A percentile compares a stretch with the other conserved stretches of the same genome.
These are phyloP conservation scores for Gnathonemus longibarbis DNA, from an alignment of 2,113 vertebrate genomes.

Conservation along the genomic window DNA sequence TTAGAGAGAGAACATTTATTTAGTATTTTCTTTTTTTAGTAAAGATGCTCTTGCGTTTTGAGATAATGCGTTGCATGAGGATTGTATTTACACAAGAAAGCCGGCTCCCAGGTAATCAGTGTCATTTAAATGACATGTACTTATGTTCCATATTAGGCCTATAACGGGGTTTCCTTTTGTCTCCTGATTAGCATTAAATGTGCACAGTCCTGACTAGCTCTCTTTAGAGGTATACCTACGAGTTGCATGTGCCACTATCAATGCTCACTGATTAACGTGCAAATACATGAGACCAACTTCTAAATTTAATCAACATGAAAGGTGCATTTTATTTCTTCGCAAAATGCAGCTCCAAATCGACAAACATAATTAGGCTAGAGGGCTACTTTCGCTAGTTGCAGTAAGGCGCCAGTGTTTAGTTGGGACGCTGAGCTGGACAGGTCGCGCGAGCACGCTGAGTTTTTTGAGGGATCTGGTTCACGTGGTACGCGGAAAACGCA, in stretches of 20 bases:
- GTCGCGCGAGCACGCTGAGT: conserved; percentile 23
- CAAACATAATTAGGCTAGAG: not conserved
- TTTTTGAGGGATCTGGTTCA: conserved; percentile 50
- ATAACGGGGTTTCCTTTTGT: not conserved
- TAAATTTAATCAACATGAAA: not conserved
- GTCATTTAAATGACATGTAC: not conserved
- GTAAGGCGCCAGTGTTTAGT: not conserved
- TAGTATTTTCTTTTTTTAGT: not conserved
- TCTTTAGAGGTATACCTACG: not conserved
- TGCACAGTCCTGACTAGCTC: not conserved
- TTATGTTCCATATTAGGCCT: not conserved
- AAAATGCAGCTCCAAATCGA: not conserved
- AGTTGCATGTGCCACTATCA: not conserved
- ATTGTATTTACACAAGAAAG: not conserved
- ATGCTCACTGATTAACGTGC: not conserved
- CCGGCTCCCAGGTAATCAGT: not conserved
- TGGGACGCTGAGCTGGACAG: not conserved
- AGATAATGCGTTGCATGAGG: not conserved
- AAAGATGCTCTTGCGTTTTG: not conserved
- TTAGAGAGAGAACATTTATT: not conserved
- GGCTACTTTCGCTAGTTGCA: not conserved
- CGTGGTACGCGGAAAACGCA: conserved; percentile 37
- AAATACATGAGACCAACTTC: not conserved
- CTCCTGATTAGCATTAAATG: not conserved
- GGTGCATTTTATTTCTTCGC: not conserved